phyloP scores from a whole-genome alignment of 2,797 vertebrate species.

The Typhlichthys eigenmanni region DNA sequence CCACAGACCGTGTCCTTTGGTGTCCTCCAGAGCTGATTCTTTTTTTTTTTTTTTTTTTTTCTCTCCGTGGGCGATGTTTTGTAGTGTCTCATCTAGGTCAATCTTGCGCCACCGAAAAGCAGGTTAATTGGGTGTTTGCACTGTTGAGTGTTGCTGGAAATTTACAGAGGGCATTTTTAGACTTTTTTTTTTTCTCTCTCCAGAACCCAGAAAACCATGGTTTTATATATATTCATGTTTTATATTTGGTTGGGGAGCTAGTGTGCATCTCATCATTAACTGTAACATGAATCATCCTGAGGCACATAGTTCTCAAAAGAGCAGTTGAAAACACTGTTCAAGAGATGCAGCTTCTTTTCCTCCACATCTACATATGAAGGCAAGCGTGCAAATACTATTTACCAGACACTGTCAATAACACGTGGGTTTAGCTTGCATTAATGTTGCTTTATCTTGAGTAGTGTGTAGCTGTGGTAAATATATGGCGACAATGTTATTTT shows the following conservation, averaged over 20 bases:
- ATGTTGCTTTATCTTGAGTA: too few relatives aligned
- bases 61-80: conserved; percentile 21
- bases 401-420: too few relatives aligned
- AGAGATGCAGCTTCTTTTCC: too few relatives aligned
- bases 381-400: too few relatives aligned
- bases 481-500: too few relatives aligned
- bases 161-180: conserved; percentile 17
- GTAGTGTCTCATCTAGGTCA: conserved; percentile 29
- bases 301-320: conserved; percentile 5
- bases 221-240: not conserved
- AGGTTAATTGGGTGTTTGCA: conserved; percentile 36
- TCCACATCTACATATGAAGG: too few relatives aligned
- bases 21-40: conserved; percentile 23
- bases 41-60: conserved; percentile 2
- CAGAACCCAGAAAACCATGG: not conserved
- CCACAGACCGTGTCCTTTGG: conserved; percentile 42
- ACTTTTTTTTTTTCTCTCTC: conserved; percentile 2
- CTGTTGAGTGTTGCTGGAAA: conserved; percentile 34
- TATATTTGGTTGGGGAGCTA: conserved; percentile 12
- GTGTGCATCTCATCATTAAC: conserved; percentile 34
- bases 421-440: too few relatives aligned
- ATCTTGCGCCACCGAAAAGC: conserved; percentile 23
- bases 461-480: too few relatives aligned
- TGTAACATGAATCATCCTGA: conserved; percentile 25
- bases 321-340: not conserved